Conservation (phyloP, 2,888 invertebrate species). For the Nomada lathburiana region DNA sequence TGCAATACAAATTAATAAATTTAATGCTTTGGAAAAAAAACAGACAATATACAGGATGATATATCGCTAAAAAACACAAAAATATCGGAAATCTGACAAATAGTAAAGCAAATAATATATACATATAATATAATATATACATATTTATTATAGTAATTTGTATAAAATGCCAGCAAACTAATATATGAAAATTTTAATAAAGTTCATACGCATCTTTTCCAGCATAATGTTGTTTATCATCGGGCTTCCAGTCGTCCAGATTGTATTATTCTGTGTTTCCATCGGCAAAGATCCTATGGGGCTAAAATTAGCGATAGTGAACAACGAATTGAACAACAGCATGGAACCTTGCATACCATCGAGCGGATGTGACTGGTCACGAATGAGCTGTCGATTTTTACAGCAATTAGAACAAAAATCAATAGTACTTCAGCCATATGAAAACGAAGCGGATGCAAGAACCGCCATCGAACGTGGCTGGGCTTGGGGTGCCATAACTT, state of each 20-base stretch:
- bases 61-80: no score
- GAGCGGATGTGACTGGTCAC: conserved; percentile 87
- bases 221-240: conserved; percentile 94
- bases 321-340: conserved; percentile 88
- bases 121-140: no score
- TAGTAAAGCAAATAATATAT: no score
- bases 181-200: background rate
- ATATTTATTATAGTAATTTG: no score
- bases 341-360: conserved; percentile 78
- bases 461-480: conserved; percentile 89
- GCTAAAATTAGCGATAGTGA: conserved; percentile 91
- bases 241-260: conserved; percentile 93
- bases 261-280: conserved; percentile 94
- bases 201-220: conserved; percentile 38
- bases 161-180: no score
- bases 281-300: conserved; percentile 94
- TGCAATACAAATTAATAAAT: background rate
- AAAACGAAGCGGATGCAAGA: conserved; percentile 87
- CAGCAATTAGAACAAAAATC: conserved; percentile 89
- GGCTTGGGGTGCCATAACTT: conserved; percentile 91
- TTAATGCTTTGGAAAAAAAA: no score
- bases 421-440: conserved; percentile 88
- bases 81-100: no score
- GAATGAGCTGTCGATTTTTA: conserved; percentile 92
- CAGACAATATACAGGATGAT: no score